phyloP scores from a whole-genome alignment of 1,140 invertebrate species.

The Drosophila bipectinata region DNA sequence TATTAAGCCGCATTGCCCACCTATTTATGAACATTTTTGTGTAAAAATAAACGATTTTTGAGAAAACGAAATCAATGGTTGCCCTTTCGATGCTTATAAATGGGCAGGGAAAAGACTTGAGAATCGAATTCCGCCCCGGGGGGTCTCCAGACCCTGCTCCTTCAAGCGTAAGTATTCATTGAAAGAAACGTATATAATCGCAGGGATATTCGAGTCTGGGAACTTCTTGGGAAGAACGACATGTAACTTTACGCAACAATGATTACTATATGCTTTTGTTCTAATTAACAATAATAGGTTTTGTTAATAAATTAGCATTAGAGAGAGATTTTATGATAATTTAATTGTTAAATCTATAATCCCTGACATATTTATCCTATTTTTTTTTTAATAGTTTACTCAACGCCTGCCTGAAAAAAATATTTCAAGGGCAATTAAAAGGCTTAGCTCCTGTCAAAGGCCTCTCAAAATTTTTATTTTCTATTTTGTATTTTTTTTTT shows the following conservation, averaged over 20 bases:
- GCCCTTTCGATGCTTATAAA: background rate
- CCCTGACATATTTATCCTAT: background rate
- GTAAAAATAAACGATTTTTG: conserved; percentile 54
- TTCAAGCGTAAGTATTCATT: background rate
- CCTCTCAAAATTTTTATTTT: conserved; percentile 43
- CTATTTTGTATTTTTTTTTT: conserved; percentile 17
- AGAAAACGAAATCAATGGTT: background rate
- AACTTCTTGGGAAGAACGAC: background rate
- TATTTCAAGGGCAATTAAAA: conserved; percentile 21
- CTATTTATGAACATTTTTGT: conserved; percentile 72
- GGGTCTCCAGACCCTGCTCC: background rate
- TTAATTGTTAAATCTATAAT: background rate
- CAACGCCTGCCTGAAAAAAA: background rate
- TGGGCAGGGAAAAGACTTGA: conserved; percentile 1
- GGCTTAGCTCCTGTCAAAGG: conserved; percentile 45
- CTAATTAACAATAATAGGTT: background rate
- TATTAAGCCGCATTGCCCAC: conserved; percentile 53
- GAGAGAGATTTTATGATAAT: background rate
- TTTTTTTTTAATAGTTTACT: background rate
- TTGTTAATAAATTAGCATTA: background rate
- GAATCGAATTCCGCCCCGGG: background rate
- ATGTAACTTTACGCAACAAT: conserved; percentile 1
- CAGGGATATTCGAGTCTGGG: background rate
- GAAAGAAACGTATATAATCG: background rate
- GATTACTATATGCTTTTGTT: background rate